phyloP scores from a whole-genome alignment of 2,113 vertebrate species.

The Chloropsis hardwickii region DNA sequence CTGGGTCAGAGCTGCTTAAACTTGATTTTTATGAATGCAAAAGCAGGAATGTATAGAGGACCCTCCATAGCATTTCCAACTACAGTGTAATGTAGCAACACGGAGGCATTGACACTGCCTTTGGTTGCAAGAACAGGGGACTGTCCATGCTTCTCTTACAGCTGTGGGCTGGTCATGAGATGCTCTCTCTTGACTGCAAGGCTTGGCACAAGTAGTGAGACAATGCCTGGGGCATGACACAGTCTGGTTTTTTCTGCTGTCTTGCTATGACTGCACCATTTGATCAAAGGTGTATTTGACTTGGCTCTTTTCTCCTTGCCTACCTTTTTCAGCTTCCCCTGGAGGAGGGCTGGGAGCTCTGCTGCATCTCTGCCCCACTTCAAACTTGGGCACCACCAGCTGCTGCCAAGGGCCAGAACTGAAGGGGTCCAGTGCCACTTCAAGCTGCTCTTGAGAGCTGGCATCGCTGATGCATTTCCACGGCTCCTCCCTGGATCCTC shows the following conservation, averaged over 20 bases:
- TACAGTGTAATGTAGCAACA: fast-evolving
- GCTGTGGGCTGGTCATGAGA: background rate
- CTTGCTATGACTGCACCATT: background rate
- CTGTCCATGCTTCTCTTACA: background rate
- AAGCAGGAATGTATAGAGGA: background rate
- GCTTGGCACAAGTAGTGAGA: background rate
- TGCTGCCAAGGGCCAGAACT: background rate
- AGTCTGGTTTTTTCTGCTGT: background rate
- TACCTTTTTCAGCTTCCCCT: background rate
- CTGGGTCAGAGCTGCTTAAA: background rate
- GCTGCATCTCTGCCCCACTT: background rate
- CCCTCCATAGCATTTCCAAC: background rate
- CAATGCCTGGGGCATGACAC: background rate
- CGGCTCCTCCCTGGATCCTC: background rate
- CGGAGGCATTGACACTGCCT: fast-evolving
- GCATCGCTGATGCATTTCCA: background rate
- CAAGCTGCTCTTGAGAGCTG: background rate
- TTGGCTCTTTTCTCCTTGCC: background rate
- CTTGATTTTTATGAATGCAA: background rate
- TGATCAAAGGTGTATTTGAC: background rate
- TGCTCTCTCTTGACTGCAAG: background rate
- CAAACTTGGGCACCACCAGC: background rate
- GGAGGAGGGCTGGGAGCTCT: background rate
- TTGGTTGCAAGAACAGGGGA: background rate
- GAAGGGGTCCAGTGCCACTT: background rate